These are phyloP conservation scores for Gadus chalcogrammus DNA, from an alignment of 2,113 vertebrate genomes.

Conservation along the genomic window DNA sequence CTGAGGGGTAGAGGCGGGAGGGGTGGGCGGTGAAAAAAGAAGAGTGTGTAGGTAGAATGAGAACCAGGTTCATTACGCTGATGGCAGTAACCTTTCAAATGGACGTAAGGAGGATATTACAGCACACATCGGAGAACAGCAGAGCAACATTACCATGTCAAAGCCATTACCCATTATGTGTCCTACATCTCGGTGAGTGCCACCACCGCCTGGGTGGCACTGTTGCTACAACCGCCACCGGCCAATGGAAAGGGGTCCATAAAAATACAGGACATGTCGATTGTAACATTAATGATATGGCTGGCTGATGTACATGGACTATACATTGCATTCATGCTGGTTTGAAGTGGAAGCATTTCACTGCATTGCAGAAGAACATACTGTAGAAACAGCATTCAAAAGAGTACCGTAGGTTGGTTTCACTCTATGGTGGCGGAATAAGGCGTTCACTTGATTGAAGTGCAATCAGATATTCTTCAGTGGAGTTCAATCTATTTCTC, in stretches of 20 bases:
- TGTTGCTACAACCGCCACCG: neutral
- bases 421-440: neutral
- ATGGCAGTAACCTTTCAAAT: constrained; percentile 44
- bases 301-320: constrained; percentile 3
- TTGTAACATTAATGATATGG: neutral
- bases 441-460: neutral
- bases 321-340: neutral
- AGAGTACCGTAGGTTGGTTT: too few species aligned
- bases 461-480: neutral
- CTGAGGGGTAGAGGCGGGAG: neutral
- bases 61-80: constrained; percentile 42
- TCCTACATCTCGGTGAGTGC: constrained; percentile 16
- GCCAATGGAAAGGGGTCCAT: neutral
- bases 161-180: constrained; percentile 46
- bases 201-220: neutral
- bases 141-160: constrained; percentile 51
- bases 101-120: constrained; percentile 28
- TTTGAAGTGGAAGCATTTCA: neutral
- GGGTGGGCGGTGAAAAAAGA: constrained; percentile 1
- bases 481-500: neutral
- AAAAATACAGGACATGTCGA: constrained; percentile 19
- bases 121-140: constrained; percentile 25
- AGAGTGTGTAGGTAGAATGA: constrained; percentile 24
- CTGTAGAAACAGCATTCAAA: too few species aligned
- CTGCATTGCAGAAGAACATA: too few species aligned